Evolutionary conservation across 2,888 invertebrate genomes (phyloP), one percentile per base, ranked within the genome.

Genomic region (Cephus rjabovi): DNA sequence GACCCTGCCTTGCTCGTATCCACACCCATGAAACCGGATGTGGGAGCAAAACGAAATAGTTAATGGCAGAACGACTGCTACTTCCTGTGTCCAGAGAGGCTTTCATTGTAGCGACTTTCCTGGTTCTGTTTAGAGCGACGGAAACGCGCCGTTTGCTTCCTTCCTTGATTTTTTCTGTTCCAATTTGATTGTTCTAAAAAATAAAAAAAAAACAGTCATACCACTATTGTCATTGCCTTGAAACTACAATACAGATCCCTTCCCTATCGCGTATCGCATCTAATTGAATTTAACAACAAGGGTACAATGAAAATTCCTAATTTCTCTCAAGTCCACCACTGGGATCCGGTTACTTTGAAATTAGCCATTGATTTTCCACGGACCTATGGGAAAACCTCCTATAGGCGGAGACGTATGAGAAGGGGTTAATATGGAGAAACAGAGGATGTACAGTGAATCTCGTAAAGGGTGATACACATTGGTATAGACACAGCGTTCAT

Each of bases 81-180:
- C 86, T 89, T 89, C 89, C 89, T 88, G 84, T 81, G 33, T 40
- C 81, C 83, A 82, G 81, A 83, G 37, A 30, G 83, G 83, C 81
- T 85, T 86, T 87, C 87, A 87, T 87, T 83, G 76, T 75, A 73
- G 15, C 77, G 75, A 76, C 83, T 83, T 82, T 81, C 31, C 56
- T 84, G 81, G 81, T 79, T 78, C 76, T 69, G 31, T 78, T 75
- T 76, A 70, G 56, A 75, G 79, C 77, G 75, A 77, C 83, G 86
- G 84, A 87, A 86, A 80, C 76, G 79, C 69, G 35, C 12, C 70
- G 74, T 35, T 33, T 34, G 83, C 86, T 86, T 86, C 86, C 86
- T 85, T 85, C 82, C 85, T 75, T 79, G 68, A 78, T 80, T 56
- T 56, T 56, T 56, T 9, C 56, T 56, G 23, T 23, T 23, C 56